phyloP scores from a whole-genome alignment of 2,888 invertebrate species.

The Allolobophora icterica region DNA sequence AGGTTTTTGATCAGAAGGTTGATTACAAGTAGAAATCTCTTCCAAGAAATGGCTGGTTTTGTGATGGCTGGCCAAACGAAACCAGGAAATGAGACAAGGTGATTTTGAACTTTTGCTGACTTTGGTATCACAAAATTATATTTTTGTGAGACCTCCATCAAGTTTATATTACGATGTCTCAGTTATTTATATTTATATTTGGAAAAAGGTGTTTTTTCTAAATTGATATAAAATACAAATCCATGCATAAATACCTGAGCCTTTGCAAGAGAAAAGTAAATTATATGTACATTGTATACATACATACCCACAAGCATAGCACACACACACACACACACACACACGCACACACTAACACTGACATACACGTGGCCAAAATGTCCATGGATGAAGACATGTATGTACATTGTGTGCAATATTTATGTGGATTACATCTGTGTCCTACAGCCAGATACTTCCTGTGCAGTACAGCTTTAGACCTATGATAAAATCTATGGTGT shows the following conservation, averaged over 20 bases:
- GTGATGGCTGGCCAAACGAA: background rate
- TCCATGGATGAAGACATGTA: no score
- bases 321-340: background rate
- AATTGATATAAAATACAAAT: background rate
- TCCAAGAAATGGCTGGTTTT: background rate
- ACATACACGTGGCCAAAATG: background rate
- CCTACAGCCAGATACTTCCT: no score
- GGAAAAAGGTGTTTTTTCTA: background rate
- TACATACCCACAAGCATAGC: background rate
- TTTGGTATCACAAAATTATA: background rate
- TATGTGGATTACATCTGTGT: no score
- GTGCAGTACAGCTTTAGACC: no score
- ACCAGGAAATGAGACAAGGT: background rate
- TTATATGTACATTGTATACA: background rate
- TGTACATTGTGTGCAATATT: no score
- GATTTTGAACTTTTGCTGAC: background rate
- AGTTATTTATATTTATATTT: background rate
- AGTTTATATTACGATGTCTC: background rate
- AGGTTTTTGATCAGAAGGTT: conserved; percentile 25
- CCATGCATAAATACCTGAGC: background rate
- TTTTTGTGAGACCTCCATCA: background rate
- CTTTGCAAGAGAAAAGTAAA: background rate
- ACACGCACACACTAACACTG: background rate
- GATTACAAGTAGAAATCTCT: conserved; percentile 5
- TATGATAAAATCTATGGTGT: no score